Evolutionary conservation across 2,888 invertebrate genomes (phyloP), one percentile per base, ranked within the genome.

Genomic region (Tanytarsus gracilentus): DNA sequence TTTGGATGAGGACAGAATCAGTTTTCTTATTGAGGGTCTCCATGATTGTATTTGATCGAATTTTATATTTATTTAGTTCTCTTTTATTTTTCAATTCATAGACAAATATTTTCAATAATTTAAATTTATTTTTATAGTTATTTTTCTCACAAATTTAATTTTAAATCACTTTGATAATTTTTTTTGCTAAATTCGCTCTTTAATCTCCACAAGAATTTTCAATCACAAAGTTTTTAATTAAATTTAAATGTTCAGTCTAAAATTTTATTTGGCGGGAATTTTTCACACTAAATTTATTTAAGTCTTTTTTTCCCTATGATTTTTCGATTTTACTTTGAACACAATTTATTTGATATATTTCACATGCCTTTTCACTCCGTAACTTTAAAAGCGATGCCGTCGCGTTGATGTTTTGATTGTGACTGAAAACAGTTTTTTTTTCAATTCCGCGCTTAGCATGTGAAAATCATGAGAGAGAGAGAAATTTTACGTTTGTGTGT

Each of bases 1-100:
- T 78, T 76, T 77, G 77, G 72, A 78, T 77, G 66, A 78, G 75
- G 72, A 77, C 78, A 68, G 77, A 76, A 69, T 78, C 77, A 69
- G 76, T 74, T 65, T 75, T 75, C 69, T 77, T 77, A n/a, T 23
- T 58, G 44, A 48, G 14, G 18, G 25, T 40, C n/a, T 58, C 58
- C 58, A 58, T 58, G 9, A 25, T 23, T 49, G 23, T 25, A 11
- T 33, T 33, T 33, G 16, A n/a, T 36, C 1, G 16, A 36, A 14
- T 36, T 36, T n/a, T 16, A 3, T 14, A 2, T 14, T 30, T 27
- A 51, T 7, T 51, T 51, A 29, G 29, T 27, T 50, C n/a, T 26
- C 21, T 21, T 44, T 44, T 55, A 14, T 53, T 40, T 40, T 58
- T 58, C 4, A 26, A 26, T 8, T 49, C 26, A 4, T 49, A 26